These are phyloP conservation scores for Acyrthosiphon pisum DNA, from an alignment of 1,140 invertebrate species.

Conservation along the genomic window DNA sequence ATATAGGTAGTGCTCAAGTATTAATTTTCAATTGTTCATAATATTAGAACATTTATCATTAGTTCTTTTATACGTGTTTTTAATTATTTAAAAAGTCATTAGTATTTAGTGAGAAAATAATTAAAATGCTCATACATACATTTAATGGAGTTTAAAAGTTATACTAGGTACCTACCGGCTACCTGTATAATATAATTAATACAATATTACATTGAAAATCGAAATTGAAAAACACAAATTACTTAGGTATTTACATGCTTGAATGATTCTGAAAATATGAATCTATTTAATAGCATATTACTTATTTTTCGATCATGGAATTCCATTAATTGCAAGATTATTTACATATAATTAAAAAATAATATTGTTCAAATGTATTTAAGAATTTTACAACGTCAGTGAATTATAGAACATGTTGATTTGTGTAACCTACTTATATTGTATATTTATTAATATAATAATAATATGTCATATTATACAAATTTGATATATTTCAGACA, in stretches of 20 bases:
- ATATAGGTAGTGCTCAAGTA: background rate
- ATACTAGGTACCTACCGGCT: background rate
- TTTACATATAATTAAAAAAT: too few species aligned
- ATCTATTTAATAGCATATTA: background rate
- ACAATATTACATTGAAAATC: background rate
- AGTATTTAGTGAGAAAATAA: slow-evolving; percentile 16
- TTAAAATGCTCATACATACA: background rate
- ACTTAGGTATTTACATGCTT: too few species aligned
- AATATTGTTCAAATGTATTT: too few species aligned
- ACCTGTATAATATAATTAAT: background rate
- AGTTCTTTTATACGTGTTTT: background rate
- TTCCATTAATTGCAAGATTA: too few species aligned
- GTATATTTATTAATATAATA: background rate
- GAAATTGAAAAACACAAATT: too few species aligned
- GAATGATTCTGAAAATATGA: background rate
- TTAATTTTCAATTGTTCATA: background rate
- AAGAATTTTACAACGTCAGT: too few species aligned
- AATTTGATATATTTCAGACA: background rate
- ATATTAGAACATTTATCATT: background rate
- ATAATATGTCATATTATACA: background rate
- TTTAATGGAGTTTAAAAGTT: slow-evolving; percentile 3
- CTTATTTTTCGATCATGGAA: too few species aligned
- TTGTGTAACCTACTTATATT: too few species aligned
- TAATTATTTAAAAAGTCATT: slow-evolving; percentile 10
- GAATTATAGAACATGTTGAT: too few species aligned